Percentiles rank a stretch among this genome's conserved stretches.
Evolutionary conservation across 2,888 invertebrate species (phyloP).

Genomic region (Pogonocherus hispidulus): DNA sequence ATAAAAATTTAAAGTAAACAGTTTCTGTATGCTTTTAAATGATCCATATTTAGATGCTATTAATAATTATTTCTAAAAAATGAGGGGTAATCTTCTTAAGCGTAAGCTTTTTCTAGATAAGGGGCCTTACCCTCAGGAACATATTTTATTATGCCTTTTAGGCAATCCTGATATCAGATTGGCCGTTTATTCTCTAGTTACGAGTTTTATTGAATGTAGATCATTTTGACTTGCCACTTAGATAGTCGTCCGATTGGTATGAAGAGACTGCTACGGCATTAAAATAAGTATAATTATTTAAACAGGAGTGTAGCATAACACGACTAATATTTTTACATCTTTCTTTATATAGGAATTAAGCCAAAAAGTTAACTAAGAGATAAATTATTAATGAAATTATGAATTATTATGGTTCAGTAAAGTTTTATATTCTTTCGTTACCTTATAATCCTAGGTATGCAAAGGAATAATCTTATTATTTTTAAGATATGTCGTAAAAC

Average conservation of each 20-base stretch:
- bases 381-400: too few species aligned
- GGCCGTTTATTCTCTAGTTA: not conserved
- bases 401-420: too few species aligned
- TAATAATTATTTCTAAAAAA: not conserved
- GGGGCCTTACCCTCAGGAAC: not conserved
- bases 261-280: not conserved
- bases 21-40: not conserved
- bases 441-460: too few species aligned
- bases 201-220: not conserved
- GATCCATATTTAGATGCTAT: not conserved
- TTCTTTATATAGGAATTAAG: too few species aligned
- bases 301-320: too few species aligned
- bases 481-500: too few species aligned
- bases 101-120: not conserved
- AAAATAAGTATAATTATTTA: too few species aligned
- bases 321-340: too few species aligned
- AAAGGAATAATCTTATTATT: too few species aligned
- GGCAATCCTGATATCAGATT: not conserved
- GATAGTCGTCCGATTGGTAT: not conserved
- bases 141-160: constrained; percentile 12
- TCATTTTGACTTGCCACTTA: not conserved
- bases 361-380: too few species aligned
- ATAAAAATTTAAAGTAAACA: not conserved
- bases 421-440: too few species aligned
- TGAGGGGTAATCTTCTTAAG: not conserved